Conservation (phyloP, 2,113 vertebrate species). For the Tragelaphus scriptus region DNA sequence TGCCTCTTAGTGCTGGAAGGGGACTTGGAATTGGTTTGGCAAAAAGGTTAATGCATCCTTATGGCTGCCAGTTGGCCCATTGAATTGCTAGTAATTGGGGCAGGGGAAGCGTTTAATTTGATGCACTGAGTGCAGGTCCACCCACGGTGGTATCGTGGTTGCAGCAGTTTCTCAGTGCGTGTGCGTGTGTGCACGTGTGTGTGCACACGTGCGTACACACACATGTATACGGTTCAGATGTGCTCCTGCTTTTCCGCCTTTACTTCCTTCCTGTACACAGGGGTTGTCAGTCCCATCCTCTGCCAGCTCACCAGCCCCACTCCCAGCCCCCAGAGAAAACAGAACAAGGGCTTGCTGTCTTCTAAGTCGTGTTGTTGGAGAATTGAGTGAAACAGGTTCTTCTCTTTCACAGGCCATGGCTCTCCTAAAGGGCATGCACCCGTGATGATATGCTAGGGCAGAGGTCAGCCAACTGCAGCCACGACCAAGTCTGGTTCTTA, state of each 20-base stretch:
- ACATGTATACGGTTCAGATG: rapidly evolving
- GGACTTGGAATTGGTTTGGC: slow-evolving; percentile 65
- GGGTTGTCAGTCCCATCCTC: background rate
- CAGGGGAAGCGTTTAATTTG: slow-evolving; percentile 52
- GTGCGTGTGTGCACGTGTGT: too few species aligned
- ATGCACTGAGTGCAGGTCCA: background rate
- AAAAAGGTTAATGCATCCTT: slow-evolving; percentile 57
- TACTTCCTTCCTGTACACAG: background rate
- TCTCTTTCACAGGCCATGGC: background rate
- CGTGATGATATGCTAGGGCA: background rate
- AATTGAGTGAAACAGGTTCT: background rate
- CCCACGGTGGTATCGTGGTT: background rate
- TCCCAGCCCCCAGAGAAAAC: background rate
- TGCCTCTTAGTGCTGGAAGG: slow-evolving; percentile 55
- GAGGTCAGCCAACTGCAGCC: background rate
- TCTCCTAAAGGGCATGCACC: background rate
- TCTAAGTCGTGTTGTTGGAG: background rate
- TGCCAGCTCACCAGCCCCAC: background rate
- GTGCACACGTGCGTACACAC: rapidly evolving
- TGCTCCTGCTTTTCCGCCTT: background rate
- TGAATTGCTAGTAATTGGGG: slow-evolving; percentile 39
- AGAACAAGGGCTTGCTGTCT: background rate
- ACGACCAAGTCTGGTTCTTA: background rate
- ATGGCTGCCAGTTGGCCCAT: slow-evolving; percentile 59
- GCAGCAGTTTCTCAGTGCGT: rapidly evolving